Evolutionary conservation across 2,113 vertebrate genomes (phyloP).

Genomic region (Ellobius talpinus): DNA sequence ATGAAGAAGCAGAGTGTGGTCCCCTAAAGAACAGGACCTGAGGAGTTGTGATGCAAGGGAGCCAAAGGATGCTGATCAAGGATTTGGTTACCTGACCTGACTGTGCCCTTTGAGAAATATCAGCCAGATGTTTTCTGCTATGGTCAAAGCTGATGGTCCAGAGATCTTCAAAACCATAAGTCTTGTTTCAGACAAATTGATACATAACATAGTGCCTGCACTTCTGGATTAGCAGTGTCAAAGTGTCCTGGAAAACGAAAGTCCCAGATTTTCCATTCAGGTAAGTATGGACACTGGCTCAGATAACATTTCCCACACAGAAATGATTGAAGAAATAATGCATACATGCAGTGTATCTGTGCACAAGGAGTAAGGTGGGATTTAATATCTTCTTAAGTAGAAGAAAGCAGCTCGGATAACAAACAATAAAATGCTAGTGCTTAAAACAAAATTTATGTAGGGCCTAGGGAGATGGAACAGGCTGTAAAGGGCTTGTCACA

Average conservation of each 20-base stretch:
- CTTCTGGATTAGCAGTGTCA: background rate
- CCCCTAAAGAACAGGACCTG: background rate
- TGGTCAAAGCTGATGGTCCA: background rate
- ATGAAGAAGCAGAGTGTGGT: background rate
- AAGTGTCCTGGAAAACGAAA: background rate
- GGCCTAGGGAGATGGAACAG: background rate
- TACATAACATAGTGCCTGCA: background rate
- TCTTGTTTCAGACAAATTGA: background rate
- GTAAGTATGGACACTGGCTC: background rate
- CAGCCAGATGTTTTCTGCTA: background rate
- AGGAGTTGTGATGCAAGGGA: background rate
- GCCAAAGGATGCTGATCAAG: background rate
- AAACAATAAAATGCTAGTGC: background rate
- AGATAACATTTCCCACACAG: background rate
- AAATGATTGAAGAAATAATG: background rate
- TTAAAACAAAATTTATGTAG: background rate
- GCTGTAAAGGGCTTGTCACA: background rate
- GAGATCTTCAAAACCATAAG: background rate
- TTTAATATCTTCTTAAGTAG: background rate
- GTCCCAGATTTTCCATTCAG: background rate
- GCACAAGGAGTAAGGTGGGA: background rate
- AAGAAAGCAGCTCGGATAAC: background rate
- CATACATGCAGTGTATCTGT: rapidly evolving
- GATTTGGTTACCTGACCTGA: background rate
- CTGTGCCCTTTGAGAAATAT: background rate